A percentile compares a stretch with the other conserved stretches of the same genome.
Conservation (phyloP, 2,113 vertebrate species). For the Thamnophis sirtalis region DNA sequence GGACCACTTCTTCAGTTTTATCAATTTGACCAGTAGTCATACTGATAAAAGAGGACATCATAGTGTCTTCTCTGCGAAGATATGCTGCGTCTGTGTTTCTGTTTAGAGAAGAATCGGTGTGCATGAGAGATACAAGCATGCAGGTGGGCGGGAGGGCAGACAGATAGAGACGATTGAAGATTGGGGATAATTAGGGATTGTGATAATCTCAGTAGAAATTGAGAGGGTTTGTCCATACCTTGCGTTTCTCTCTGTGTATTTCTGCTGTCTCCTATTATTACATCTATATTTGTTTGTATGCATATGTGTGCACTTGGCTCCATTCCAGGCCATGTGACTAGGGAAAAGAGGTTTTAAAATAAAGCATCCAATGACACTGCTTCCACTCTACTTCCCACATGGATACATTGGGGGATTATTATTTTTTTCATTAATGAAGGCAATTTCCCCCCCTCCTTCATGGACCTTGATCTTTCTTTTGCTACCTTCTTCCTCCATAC, state of each 20-base stretch:
- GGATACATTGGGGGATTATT: background rate
- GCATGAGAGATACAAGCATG: background rate
- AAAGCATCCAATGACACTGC: background rate
- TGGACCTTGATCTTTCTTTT: background rate
- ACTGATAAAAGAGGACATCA: background rate
- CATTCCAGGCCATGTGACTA: background rate
- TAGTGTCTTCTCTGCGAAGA: background rate
- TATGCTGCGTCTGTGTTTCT: background rate
- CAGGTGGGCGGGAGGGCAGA: background rate
- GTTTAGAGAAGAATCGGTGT: background rate
- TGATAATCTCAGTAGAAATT: background rate
- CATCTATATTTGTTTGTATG: background rate
- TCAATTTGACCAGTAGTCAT: background rate
- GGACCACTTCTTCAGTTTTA: too few species aligned
- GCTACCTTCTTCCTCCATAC: background rate
- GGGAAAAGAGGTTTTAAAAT: background rate
- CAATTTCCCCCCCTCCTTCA: background rate
- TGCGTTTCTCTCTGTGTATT: background rate
- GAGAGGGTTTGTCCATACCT: background rate
- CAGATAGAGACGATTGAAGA: background rate
- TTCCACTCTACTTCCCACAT: background rate
- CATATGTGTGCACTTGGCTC: background rate
- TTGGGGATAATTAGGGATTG: background rate
- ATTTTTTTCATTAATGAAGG: background rate
- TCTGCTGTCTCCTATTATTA: background rate